These are phyloP conservation scores for Alsophila aescularia DNA, from an alignment of 2,888 invertebrate species.

Conservation along the genomic window DNA sequence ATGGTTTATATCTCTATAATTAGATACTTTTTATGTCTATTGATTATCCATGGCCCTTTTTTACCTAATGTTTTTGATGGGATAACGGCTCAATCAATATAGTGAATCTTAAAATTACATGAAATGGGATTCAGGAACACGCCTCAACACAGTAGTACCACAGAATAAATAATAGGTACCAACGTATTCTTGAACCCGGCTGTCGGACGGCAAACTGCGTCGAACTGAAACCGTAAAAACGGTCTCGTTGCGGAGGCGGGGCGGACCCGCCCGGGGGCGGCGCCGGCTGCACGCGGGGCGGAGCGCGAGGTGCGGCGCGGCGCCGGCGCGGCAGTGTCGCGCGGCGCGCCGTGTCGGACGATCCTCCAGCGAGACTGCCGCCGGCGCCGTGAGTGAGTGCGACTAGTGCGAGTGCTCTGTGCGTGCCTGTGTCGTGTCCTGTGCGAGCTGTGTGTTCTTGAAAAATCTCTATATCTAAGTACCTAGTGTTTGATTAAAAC, in stretches of 20 bases:
- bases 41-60: too few relatives aligned
- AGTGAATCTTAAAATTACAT: too few relatives aligned
- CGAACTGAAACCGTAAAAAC: neutral
- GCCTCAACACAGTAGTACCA: too few relatives aligned
- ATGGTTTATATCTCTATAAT: too few relatives aligned
- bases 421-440: neutral
- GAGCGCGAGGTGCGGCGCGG: conserved; percentile 23
- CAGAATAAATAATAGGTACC: too few relatives aligned
- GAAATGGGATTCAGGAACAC: too few relatives aligned
- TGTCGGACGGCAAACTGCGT: too few relatives aligned
- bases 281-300: conserved; percentile 13
- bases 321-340: conserved; percentile 50
- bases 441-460: conserved; percentile 20
- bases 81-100: too few relatives aligned
- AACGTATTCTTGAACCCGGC: too few relatives aligned
- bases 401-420: neutral
- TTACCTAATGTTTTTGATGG: too few relatives aligned
- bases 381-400: conserved; percentile 27
- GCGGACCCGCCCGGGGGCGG: neutral
- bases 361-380: conserved; percentile 29
- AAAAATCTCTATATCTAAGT: too few relatives aligned
- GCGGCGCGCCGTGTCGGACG: conserved; percentile 57
- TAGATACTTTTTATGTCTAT: too few relatives aligned
- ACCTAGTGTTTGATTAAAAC: neutral
- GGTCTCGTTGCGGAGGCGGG: neutral